Evolutionary conservation across 2,113 vertebrate genomes (phyloP).

Genomic region (Oryzias javanicus): DNA sequence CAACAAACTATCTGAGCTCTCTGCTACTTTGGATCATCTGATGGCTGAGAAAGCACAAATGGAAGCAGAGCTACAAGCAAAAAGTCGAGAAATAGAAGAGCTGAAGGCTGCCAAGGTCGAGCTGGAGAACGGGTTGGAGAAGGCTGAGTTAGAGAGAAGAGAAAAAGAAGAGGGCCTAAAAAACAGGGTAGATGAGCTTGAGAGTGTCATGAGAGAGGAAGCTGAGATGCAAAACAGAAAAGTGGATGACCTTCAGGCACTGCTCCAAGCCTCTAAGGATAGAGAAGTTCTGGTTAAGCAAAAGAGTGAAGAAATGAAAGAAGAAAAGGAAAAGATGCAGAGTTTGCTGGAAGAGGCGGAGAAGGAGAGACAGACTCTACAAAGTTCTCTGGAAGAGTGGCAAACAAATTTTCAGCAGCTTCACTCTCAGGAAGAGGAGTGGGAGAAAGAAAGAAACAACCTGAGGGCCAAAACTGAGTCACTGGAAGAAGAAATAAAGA

Average conservation of each 20-base stretch:
- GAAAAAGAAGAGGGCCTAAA: conserved; percentile 61
- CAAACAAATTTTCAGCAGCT: conserved; percentile 41
- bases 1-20: conserved; percentile 49
- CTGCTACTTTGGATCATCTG: conserved; percentile 57
- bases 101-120: conserved; percentile 64
- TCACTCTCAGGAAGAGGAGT: conserved; percentile 31
- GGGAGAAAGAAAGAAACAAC: conserved; percentile 48
- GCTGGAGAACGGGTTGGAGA: conserved; percentile 76
- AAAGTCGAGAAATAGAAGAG: conserved; percentile 53
- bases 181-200: conserved; percentile 50
- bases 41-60: conserved; percentile 76
- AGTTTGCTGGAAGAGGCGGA: conserved; percentile 33
- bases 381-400: conserved; percentile 29
- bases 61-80: conserved; percentile 61
- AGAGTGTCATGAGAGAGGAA: conserved; percentile 68
- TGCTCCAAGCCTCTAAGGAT: conserved; percentile 68
- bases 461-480: conserved; percentile 21
- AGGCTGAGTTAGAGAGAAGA: conserved; percentile 69
- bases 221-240: conserved; percentile 67
- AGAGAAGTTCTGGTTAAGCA: conserved; percentile 59
- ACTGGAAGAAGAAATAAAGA: conserved; percentile 66
- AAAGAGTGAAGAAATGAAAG: conserved; percentile 32
- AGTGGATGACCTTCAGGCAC: conserved; percentile 62
- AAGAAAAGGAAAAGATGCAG: conserved; percentile 42
- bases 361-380: conserved; percentile 43